Evolutionary conservation across 2,113 vertebrate genomes (phyloP), one percentile per base, ranked within the genome.

Genomic region (Phalacrocorax carbo): DNA sequence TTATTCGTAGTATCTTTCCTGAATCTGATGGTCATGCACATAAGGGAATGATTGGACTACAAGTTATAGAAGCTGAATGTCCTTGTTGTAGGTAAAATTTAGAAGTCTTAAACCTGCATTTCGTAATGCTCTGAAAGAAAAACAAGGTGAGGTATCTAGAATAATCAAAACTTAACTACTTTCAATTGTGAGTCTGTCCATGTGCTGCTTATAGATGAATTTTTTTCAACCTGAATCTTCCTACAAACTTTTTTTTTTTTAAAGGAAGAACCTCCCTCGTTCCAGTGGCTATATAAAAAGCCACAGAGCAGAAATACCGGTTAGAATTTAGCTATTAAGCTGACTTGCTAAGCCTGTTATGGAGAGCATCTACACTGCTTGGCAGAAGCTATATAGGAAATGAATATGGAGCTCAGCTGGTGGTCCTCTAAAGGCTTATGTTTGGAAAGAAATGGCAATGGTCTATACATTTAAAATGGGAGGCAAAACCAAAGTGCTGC

Each of bases 301-400:
- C 36, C 21, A n/a, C 34, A 66, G 58, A 80, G 60, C 48, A 75
- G 86, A 95, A 95, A 71, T 83, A 71, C 81, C 2, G 4, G 72
- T 91, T 96, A 58, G 51, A 89, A 60, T 49, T 64, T n/a, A 44
- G 65, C 69, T 93, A 20, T 68, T 72, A 80, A 38, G 22, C 23
- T 83, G 57, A 66, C 72, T 93, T 84, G 83, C n/a, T 68, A 64
- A 89, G 57, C 77, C n/a, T 87, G 81, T 89, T 93, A 46, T 0
- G 7, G 29, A 88, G 18, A 38, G 20, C 20, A 58, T 66, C 17
- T 9, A 26, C 3, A 11, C 4, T 82, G 46, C 30, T 40, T 70
- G 9, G 16, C 18, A 4, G 64, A 66, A 66, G 25, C 32, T 34
- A 2, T 42, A 22, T 7, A 18, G 44, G 17, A 46, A 46, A 46